These are phyloP conservation scores for Chaitophorus viminalis DNA, from an alignment of 2,888 invertebrate genomes.

Conservation along the genomic window DNA sequence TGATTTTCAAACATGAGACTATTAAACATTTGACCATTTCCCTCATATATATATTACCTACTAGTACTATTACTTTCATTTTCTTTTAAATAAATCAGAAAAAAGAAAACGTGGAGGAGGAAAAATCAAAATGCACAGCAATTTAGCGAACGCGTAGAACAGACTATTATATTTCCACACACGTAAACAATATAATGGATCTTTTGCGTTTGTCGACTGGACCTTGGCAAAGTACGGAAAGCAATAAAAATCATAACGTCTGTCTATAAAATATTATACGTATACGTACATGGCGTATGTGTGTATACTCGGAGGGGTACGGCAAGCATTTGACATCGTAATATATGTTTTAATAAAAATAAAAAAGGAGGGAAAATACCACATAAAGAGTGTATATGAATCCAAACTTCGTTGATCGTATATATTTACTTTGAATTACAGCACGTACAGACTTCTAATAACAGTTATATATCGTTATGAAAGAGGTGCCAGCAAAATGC, in stretches of 20 bases:
- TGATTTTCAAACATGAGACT: too few species aligned
- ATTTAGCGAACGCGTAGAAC: background rate
- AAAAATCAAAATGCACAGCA: background rate
- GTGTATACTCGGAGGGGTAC: background rate
- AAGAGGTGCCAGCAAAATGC: too few species aligned
- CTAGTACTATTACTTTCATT: background rate
- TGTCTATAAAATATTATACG: background rate
- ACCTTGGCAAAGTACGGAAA: background rate
- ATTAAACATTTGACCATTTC: too few species aligned
- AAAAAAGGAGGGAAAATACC: conserved; percentile 2
- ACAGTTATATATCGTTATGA: background rate
- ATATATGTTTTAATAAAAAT: conserved; percentile 26
- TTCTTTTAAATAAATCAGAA: background rate
- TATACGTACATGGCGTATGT: background rate
- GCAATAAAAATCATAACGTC: conserved; percentile 21
- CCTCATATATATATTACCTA: too few species aligned
- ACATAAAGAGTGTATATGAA: background rate
- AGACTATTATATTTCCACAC: conserved; percentile 33
- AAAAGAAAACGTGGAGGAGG: background rate
- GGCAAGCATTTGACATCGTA: conserved; percentile 7
- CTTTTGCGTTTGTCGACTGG: background rate
- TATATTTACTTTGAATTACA: background rate
- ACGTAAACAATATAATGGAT: conserved; percentile 50
- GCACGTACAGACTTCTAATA: background rate
- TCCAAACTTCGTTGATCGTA: background rate